Evolutionary conservation across 2,888 invertebrate genomes (phyloP), one percentile per base, ranked within the genome.

Genomic region (Nemapogon koenigi): DNA sequence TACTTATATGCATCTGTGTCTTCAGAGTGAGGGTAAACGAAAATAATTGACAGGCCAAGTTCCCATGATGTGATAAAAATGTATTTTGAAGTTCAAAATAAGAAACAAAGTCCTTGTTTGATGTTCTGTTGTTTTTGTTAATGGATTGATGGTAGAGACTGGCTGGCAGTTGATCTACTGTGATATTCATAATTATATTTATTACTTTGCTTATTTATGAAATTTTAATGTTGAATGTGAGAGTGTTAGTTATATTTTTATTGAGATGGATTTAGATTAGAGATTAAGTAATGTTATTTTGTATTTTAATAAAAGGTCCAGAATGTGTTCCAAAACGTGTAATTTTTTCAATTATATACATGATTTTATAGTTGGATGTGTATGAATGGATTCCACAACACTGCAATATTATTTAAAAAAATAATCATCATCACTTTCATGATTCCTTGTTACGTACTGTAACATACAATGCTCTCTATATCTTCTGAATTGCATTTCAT

Each of bases 151-250:
- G 44, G 46, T 51, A 51, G 48, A 54, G 52, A 53, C 52, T 55
- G 54, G 68, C 71, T 72, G 76, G 63, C 75, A 70, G 72, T 69
- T 69, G 57, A 52, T 66, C 73, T 76, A 69, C 66, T 78, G 78
- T 78, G 78, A 76, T 78, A 75, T 76, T 75, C 57, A 75, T 73
- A 71, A 71, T 71, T 67, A 51, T 71, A 71, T 76, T 73, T 73
- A 71, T 72, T 66, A 63, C 62, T 64, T 54, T 64, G 62, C 55
- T 68, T 70, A 66, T 65, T 64, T 18, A 70, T 69, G 63, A 66
- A 58, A 50, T 44, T 62, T 50, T 55, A 58, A 61, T 57, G 63
- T 66, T 68, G 62, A 59, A 61, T 58, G 62, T 62, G 59, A 62
- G 52, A 46, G 52, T 54, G 46, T 44, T 59, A 62, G 62, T 67